Base-by-base conservation (phyloP, 2,113 vertebrate genomes). In the Corythornis cristatus region DNA sequence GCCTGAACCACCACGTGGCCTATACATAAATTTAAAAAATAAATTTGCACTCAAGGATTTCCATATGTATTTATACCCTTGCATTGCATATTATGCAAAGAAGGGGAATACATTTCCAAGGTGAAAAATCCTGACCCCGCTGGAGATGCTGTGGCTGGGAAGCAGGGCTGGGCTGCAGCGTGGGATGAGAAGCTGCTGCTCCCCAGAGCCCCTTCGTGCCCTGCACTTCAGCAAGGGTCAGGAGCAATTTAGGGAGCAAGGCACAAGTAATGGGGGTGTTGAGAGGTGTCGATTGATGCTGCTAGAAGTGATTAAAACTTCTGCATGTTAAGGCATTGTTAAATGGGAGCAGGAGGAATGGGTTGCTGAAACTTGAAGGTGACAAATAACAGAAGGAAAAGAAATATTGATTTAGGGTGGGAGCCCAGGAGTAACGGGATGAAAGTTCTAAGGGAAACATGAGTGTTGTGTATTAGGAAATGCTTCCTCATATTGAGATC, bases 401-500 rank as follows among this genome's bases (percentile, higher is more conserved):
- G 81, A 79, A 92, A 93, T 91, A 91, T 51, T 88, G 93, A 62
- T 88, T 93, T 85, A 90, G 54, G 81, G 54, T 62, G 51, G 19
- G 9, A 87, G 71, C 60, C 74, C 50, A 62, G 78, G 62, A 65
- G 62, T 43, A 82, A 76, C 9, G 20, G 28, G 60, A 82, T 90
- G 71, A 79, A 75, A 89, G 85, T 94, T 95, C 78, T 85, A 87
- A 94, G 60, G 60, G 46, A 91, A 92, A 73, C 66, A 51, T 40
- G 64, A 90, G 13, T 35, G 33, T 28, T 71, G 43, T 92, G 50
- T 93, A 56, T 77, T 62, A 76, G 56, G 58, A 91, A 84, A 83
- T 64, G 18, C 42, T 93, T 93, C 71, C 74, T 85, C 42, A 80
- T 66, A 83, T 58, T 33, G 78, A 93, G 78, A 82, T 92, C 83